phyloP scores from a whole-genome alignment of 2,113 vertebrate genomes.

The Hiodon tergisus region DNA sequence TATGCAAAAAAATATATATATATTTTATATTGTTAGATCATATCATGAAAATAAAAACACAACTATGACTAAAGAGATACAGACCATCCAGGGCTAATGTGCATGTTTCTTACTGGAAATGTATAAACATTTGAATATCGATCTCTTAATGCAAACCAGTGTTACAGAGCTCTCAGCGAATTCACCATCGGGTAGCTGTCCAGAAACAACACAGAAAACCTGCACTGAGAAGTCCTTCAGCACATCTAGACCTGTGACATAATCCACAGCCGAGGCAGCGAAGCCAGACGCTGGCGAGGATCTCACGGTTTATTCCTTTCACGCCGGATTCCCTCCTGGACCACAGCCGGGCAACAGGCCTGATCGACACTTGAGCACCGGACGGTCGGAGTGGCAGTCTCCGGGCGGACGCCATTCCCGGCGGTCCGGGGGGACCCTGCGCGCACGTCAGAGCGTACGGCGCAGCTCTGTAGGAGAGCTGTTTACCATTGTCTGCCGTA shows the following conservation, averaged over 20 bases:
- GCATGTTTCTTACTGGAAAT: no score
- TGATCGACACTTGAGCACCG: background rate
- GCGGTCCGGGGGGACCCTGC: background rate
- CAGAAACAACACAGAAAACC: no score
- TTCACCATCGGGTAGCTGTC: no score
- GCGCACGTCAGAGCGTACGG: slow-evolving; percentile 47
- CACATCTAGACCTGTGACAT: slow-evolving; percentile 11
- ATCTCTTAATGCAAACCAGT: no score
- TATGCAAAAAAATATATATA: no score
- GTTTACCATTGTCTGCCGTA: slow-evolving; percentile 74
- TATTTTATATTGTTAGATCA: no score
- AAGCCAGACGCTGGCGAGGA: background rate
- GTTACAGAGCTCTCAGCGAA: no score
- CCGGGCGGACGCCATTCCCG: background rate
- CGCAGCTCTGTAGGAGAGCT: slow-evolving; percentile 69
- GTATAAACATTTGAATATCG: no score
- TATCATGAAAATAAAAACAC: no score
- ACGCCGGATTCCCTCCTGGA: slow-evolving; percentile 2
- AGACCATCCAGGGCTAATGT: no score
- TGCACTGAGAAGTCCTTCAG: background rate
- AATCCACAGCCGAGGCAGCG: slow-evolving; percentile 7
- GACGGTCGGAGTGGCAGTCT: background rate
- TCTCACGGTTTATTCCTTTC: slow-evolving; percentile 4
- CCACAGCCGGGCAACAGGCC: background rate
- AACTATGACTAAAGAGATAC: no score